A percentile compares a stretch with the other conserved stretches of the same genome.
Evolutionary conservation across 2,113 vertebrate species (phyloP).

Genomic region (Gasterosteus nipponicus): DNA sequence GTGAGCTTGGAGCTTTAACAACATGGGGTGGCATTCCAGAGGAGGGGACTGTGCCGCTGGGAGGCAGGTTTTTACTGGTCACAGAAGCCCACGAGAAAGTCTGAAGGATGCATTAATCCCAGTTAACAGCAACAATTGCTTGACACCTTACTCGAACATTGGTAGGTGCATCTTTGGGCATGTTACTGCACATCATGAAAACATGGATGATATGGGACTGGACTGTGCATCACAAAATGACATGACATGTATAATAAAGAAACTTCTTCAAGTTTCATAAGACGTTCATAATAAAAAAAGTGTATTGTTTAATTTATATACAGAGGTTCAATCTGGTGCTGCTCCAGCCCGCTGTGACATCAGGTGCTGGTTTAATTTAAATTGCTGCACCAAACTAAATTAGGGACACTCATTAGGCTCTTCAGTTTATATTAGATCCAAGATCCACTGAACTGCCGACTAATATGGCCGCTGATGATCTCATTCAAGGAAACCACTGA

Average conservation of each 20-base stretch:
- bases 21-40: slow-evolving; percentile 95
- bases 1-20: slow-evolving; percentile 96
- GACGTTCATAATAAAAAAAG: not conserved
- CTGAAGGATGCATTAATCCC: slow-evolving; percentile 87
- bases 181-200: not conserved
- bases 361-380: not conserved
- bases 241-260: not conserved
- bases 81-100: slow-evolving; percentile 98
- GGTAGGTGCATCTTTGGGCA: not conserved
- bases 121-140: slow-evolving; percentile 22
- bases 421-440: not conserved
- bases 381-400: too few relatives aligned
- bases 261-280: not conserved
- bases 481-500: not conserved
- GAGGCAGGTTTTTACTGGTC: slow-evolving; percentile 99
- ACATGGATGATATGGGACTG: not conserved
- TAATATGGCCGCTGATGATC: not conserved
- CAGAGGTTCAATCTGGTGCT: not conserved
- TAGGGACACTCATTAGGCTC: not conserved
- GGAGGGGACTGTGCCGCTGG: slow-evolving; percentile 91
- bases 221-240: not conserved
- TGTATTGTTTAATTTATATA: not conserved
- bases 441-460: not conserved
- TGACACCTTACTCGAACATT: not conserved
- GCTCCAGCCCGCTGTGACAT: not conserved